A percentile compares a stretch with the other conserved stretches of the same genome.
phyloP scores from a whole-genome alignment of 1,140 invertebrate species.

The Paraescarpia echinospica region DNA sequence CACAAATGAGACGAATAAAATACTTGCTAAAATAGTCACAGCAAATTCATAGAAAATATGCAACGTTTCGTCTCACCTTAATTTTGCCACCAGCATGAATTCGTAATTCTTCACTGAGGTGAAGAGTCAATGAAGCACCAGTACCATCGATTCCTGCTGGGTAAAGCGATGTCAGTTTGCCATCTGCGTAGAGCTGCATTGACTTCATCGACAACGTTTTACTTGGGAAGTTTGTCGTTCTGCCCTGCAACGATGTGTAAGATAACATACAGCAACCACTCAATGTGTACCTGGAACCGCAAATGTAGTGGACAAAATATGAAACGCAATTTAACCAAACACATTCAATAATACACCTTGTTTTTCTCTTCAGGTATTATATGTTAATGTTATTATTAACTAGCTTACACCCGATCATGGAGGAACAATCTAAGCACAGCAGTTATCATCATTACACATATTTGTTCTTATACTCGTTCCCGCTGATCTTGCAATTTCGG shows the following conservation, averaged over 20 bases:
- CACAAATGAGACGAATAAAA: not conserved
- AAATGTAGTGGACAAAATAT: not conserved
- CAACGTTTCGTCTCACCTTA: conserved; percentile 28
- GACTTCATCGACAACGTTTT: conserved; percentile 35
- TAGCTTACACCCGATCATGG: too few species aligned
- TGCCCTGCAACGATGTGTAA: not conserved
- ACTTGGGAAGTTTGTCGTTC: not conserved
- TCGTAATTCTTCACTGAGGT: conserved; percentile 31
- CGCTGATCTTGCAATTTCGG: too few species aligned
- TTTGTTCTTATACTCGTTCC: too few species aligned
- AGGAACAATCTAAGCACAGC: too few species aligned
- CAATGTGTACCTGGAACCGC: not conserved
- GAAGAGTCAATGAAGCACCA: conserved; percentile 36
- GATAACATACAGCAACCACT: not conserved
- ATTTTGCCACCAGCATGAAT: conserved; percentile 43
- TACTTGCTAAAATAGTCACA: not conserved
- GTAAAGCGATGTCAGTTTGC: conserved; percentile 36
- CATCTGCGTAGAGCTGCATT: conserved; percentile 42
- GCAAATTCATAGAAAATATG: not conserved
- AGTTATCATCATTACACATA: too few species aligned
- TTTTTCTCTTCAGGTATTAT: not conserved
- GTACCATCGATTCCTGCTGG: conserved; percentile 25
- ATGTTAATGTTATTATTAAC: not conserved
- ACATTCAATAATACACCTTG: too few species aligned
- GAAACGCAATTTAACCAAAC: too few species aligned